Conservation (phyloP, 2,113 vertebrate genomes). For the Pristiophorus japonicus region DNA sequence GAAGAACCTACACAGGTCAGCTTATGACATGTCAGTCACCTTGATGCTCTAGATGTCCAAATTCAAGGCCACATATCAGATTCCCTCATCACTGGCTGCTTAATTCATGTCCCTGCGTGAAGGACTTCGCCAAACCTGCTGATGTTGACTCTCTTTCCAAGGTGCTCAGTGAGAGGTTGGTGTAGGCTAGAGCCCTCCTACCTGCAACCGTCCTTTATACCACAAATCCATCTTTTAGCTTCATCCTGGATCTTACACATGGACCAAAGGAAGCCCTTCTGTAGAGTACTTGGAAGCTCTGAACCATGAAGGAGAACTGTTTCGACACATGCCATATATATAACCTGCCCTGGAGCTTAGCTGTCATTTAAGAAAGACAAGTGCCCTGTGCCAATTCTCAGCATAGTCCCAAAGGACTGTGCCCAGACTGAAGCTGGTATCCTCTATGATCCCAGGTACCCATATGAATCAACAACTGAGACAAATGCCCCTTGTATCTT, state of each 20-base stretch:
- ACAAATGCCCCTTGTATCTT: background rate
- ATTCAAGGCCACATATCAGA: background rate
- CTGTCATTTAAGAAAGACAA: background rate
- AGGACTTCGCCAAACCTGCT: background rate
- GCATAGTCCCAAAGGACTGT: background rate
- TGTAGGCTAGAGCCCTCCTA: background rate
- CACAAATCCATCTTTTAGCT: background rate
- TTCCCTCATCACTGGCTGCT: background rate
- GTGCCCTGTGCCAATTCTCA: background rate
- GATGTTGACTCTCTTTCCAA: background rate
- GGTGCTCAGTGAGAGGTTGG: background rate
- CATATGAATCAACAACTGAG: background rate
- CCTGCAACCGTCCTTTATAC: background rate
- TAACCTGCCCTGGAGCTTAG: background rate
- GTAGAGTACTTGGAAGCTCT: background rate
- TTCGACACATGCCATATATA: background rate
- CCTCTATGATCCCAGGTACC: background rate
- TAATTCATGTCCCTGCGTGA: background rate
- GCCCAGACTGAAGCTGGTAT: background rate
- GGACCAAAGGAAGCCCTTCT: background rate
- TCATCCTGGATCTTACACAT: background rate
- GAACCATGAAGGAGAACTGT: background rate
- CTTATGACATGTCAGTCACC: background rate
- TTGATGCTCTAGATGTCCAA: background rate
- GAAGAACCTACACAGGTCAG: background rate